A percentile compares a stretch with the other conserved stretches of the same genome.
These are phyloP conservation scores for Rotaria socialis DNA, from an alignment of 2,888 invertebrate genomes.

Conservation along the genomic window DNA sequence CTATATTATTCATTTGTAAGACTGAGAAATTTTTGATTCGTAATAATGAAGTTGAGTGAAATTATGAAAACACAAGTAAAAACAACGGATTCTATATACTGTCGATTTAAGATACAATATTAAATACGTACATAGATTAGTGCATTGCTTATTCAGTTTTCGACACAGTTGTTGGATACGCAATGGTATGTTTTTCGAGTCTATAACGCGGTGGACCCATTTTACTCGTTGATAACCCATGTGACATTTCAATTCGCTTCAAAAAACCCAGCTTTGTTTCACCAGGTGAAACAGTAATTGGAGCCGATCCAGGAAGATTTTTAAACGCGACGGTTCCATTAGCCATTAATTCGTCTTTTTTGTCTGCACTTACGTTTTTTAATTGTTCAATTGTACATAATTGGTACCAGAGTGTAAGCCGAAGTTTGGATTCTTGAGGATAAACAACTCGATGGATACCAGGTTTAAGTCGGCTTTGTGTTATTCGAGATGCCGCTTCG, in stretches of 20 bases:
- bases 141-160: too few relatives aligned
- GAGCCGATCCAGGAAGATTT: background rate
- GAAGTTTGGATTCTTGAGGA: background rate
- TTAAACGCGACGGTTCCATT: background rate
- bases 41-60: too few relatives aligned
- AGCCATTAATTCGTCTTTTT: background rate
- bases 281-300: background rate
- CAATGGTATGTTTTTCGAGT: background rate
- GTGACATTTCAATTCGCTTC: background rate
- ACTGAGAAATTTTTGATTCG: too few relatives aligned
- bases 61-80: too few relatives aligned
- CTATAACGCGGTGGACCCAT: background rate
- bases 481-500: background rate
- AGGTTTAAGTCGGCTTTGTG: background rate
- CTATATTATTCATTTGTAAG: too few relatives aligned
- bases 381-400: background rate
- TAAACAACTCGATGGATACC: background rate
- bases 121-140: too few relatives aligned
- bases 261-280: background rate
- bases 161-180: background rate
- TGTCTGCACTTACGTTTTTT: background rate
- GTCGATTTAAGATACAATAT: too few relatives aligned
- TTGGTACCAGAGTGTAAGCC: background rate
- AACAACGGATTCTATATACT: too few relatives aligned
- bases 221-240: slow-evolving; percentile 22